Evolutionary conservation across 1,140 invertebrate species (phyloP).

Genomic region (Adelges cooleyi): DNA sequence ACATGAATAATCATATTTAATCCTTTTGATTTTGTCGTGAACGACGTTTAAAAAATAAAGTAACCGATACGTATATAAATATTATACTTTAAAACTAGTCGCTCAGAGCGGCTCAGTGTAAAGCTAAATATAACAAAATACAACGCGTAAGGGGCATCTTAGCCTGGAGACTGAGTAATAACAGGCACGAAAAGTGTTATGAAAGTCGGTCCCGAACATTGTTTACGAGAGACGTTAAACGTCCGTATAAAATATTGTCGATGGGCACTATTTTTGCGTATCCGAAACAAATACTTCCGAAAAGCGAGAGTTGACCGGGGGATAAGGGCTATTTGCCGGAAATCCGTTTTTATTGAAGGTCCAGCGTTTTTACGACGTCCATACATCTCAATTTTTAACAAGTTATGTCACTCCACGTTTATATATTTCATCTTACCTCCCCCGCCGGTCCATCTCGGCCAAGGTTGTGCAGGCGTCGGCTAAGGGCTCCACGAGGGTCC

Average conservation of each 20-base stretch:
- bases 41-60: too few relatives aligned
- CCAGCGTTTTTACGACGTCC: conserved; percentile 21
- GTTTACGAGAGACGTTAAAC: conserved; percentile 1
- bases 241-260: conserved; percentile 22
- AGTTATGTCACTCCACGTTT: conserved; percentile 27
- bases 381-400: conserved; percentile 28
- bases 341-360: conserved; percentile 25
- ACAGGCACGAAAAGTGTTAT: neutral
- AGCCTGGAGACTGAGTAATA: too few relatives aligned
- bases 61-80: too few relatives aligned
- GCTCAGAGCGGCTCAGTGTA: too few relatives aligned
- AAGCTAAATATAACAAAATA: too few relatives aligned
- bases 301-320: neutral
- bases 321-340: conserved; percentile 19
- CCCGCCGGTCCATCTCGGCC: neutral
- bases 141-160: too few relatives aligned
- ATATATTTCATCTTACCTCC: conserved; percentile 23
- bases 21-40: too few relatives aligned
- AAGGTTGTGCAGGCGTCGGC: conserved; percentile 2
- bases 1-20: too few relatives aligned
- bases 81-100: too few relatives aligned
- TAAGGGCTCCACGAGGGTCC: conserved; percentile 9
- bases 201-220: neutral
- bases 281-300: neutral
- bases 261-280: neutral